These are phyloP conservation scores for Labeo rohita DNA, from an alignment of 2,113 vertebrate species.

Conservation along the genomic window DNA sequence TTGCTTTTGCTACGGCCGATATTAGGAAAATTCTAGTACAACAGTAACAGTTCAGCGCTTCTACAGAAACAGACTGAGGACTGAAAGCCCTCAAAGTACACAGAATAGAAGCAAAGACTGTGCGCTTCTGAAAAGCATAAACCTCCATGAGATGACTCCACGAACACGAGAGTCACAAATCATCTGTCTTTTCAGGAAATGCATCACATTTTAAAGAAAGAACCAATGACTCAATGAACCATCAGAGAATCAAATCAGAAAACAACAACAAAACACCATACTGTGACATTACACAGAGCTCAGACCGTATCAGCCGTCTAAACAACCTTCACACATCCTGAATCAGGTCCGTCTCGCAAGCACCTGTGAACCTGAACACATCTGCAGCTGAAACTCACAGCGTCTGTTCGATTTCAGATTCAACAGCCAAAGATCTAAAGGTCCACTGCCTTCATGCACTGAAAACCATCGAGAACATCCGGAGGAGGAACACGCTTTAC, in stretches of 20 bases:
- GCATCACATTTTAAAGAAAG: background rate
- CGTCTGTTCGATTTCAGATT: too few relatives aligned
- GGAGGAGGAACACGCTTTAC: too few relatives aligned
- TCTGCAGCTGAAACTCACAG: background rate
- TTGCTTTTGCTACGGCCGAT: background rate
- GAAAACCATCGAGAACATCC: background rate
- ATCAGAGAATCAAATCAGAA: background rate
- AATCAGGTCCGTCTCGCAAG: background rate
- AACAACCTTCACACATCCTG: background rate
- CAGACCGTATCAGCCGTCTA: background rate
- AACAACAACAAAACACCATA: background rate
- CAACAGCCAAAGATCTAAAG: background rate
- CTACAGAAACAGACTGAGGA: background rate
- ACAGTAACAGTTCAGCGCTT: background rate
- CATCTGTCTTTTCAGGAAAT: background rate
- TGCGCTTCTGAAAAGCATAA: background rate
- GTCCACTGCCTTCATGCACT: too few relatives aligned
- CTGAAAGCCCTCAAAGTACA: background rate
- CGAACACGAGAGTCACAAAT: background rate
- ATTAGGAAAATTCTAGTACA: background rate
- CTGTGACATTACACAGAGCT: background rate
- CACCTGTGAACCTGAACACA: background rate
- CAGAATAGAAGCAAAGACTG: background rate
- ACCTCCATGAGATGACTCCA: background rate
- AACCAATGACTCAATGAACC: background rate